phyloP scores from a whole-genome alignment of 2,888 invertebrate genomes.

The Philonicus albiceps region DNA sequence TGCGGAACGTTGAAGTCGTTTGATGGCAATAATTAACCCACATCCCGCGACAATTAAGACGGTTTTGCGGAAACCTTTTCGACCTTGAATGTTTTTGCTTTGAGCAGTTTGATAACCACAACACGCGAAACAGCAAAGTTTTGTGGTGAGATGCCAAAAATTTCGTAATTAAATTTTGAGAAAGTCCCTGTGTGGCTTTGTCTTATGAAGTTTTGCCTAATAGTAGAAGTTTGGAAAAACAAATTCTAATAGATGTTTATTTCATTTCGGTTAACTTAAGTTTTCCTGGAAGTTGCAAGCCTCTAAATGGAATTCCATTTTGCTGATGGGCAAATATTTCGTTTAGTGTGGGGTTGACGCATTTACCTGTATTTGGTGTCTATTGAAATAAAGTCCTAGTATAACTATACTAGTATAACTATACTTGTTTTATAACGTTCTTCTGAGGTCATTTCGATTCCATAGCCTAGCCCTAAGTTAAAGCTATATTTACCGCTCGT shows the following conservation, averaged over 20 bases:
- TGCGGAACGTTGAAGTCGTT: background rate
- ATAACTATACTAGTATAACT: background rate
- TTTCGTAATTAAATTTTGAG: slow-evolving; percentile 6
- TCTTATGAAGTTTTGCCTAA: background rate
- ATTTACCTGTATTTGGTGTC: background rate
- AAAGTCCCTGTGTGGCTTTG: background rate
- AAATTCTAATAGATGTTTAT: background rate
- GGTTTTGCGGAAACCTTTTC: background rate
- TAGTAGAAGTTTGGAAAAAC: background rate
- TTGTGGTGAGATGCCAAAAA: background rate
- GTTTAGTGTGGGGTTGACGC: no score
- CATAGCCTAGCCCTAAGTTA: background rate
- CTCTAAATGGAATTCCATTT: background rate
- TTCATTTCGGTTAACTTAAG: background rate
- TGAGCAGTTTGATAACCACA: background rate
- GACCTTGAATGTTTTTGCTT: background rate
- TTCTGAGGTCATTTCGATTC: background rate
- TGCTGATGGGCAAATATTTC: background rate
- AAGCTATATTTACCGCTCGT: background rate
- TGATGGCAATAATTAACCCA: slow-evolving; percentile 11
- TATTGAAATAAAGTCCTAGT: background rate
- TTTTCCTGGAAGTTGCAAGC: background rate
- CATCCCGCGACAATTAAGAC: background rate
- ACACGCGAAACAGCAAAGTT: background rate
- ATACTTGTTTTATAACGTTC: no score